Conservation (phyloP, 2,113 vertebrate genomes). For the Pelecanus crispus region DNA sequence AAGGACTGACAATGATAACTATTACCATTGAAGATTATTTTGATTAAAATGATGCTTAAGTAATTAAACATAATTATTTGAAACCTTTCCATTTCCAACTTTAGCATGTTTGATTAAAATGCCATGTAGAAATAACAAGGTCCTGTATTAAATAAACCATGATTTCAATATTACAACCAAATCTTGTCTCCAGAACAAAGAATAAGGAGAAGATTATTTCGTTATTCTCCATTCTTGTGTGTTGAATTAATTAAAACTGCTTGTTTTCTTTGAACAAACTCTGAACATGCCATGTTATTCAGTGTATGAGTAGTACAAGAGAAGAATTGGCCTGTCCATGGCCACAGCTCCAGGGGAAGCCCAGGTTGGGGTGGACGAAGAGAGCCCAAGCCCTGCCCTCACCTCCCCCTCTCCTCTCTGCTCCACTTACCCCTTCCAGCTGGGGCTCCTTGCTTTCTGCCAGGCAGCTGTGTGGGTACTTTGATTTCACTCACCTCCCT, state of each 20-base stretch:
- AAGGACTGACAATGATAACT: slow-evolving; percentile 34
- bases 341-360: not conserved
- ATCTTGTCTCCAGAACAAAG: not conserved
- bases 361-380: rapidly evolving
- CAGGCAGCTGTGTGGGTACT: not conserved
- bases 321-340: not conserved
- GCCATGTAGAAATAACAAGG: not conserved
- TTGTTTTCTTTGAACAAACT: not conserved
- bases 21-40: slow-evolving; percentile 1
- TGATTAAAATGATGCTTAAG: slow-evolving; percentile 41
- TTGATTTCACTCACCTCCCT: not conserved
- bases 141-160: not conserved
- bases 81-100: not conserved
- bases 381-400: not conserved
- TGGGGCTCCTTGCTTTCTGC: not conserved
- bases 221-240: not conserved
- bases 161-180: not conserved
- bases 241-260: not conserved
- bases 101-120: slow-evolving; percentile 21
- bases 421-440: not conserved
- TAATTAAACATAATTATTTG: slow-evolving; percentile 44
- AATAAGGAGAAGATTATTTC: not conserved
- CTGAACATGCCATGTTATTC: not conserved
- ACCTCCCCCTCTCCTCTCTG: not conserved
- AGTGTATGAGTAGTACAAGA: not conserved